Evolutionary conservation across 2,888 invertebrate genomes (phyloP), one percentile per base, ranked within the genome.

Genomic region (Calameuta pallipes): DNA sequence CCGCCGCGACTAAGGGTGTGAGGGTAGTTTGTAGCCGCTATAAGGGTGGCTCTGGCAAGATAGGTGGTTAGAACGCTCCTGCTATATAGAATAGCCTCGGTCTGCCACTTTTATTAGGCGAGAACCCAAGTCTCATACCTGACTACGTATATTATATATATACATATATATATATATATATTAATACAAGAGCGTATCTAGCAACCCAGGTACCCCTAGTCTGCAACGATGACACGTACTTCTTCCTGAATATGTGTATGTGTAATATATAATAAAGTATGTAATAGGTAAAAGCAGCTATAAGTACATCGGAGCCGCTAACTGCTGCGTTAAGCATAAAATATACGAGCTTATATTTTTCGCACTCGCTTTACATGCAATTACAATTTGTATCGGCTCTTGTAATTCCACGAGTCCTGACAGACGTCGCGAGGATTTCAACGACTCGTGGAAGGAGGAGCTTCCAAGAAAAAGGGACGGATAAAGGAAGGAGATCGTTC

Each of bases 311-410:
- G 69, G n/a, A 13, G 75, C 69, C 73, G 34, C 77, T 79, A 81
- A 82, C 79, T 81, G 80, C 81, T 76, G 74, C 69, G 81, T 76
- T 75, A 81, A 77, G 77, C 78, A 77, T 81, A 78, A 84, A 84
- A 80, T 83, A 84, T 82, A 34, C 73, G 35, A 31, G 81, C 75
- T 81, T 80, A 80, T 81, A 83, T 85, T 84, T 87, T 85, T 81
- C 81, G 77, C 78, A 75, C 79, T 80, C 82, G 81, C 80, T 84
- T 84, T 86, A 83, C 85, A 86, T 86, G 85, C 85, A 84, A 86
- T 87, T 86, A 85, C 86, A 86, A 88, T 89, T 85, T 86, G 86
- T 85, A 86, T 80, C 77, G 79, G 80, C 13, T 23, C 31, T 15
- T 33, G 71, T 71, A 71, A 71, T 71, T 71, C 15, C 71, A 33